Evolutionary conservation across 2,888 invertebrate species (phyloP), one percentile per base, ranked within the genome.

Genomic region (Thecophora atra): DNA sequence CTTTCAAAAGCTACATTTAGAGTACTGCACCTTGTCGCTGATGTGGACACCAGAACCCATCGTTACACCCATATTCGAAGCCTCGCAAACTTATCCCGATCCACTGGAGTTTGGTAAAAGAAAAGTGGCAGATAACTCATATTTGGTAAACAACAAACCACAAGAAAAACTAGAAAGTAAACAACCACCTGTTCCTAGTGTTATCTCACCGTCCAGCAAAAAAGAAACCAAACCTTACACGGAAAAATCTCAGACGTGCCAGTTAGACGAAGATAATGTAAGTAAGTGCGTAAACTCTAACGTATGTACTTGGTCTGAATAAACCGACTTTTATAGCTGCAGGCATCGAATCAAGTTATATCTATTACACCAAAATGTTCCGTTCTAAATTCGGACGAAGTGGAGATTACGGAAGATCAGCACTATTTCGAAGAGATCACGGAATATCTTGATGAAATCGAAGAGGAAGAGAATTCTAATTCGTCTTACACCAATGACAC

Each of bases 1-100:
- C 62, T 80, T 77, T 66, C 63, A 58, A 21, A 74, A 66, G 30
- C 47, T 74, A 0, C 80, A 80, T 71, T 71, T 76, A 47, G 52
- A 70, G 8, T 66, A 65, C 13, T 66, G 74, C 51, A 37, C 58
- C 24, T 69, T 73, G 26, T 30, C 62, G 13, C 24, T 72, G 13
- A 21, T 70, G 62, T 56, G 44, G n/a, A 73, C 63, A 17, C 67
- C 70, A 24, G 73, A 72, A 37, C 54, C 58, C 5, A 42, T 51
- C 4, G 58, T 70, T 44, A 67, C 67, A 13, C 47, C 51, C n/a
- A 28, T 66, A 2, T 63, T n/a, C 21, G 54, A 72, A 42, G 44
- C 17, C 26, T 44, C 28, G 11, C 54, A 54, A 37, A 11, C 52
- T 17, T 17, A 75, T 24, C 24, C 58, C 6, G 75, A 75, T 54